Evolutionary conservation across 1,140 invertebrate species (phyloP).

Genomic region (Ceratosolen solmsi): DNA sequence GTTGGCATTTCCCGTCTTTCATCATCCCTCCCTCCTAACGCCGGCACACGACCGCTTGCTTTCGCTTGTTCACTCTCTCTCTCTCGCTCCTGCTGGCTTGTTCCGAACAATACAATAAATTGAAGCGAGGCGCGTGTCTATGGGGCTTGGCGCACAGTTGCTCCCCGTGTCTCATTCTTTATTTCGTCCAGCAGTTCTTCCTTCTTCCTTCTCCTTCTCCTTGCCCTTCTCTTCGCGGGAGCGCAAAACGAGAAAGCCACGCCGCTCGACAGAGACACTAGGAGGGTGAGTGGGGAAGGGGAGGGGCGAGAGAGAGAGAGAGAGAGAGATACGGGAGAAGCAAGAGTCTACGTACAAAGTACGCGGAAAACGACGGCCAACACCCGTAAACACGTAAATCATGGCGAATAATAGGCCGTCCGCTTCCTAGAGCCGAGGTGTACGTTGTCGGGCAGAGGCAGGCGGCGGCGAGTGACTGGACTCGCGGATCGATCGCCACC

Average conservation of each 20-base stretch:
- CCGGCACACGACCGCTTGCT: background rate
- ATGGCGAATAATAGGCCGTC: too few species aligned
- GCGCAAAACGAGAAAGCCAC: background rate
- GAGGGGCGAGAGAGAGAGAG: background rate
- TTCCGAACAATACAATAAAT: background rate
- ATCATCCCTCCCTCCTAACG: background rate
- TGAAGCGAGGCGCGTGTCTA: background rate
- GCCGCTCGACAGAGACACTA: background rate
- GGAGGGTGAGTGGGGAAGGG: background rate
- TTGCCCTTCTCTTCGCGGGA: background rate
- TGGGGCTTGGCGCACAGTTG: background rate
- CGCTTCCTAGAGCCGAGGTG: too few species aligned
- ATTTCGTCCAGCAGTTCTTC: background rate
- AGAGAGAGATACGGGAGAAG: too few species aligned
- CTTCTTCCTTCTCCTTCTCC: background rate
- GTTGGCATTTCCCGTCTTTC: background rate
- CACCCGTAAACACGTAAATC: conserved; percentile 13
- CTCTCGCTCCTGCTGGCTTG: background rate
- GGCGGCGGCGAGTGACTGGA: background rate
- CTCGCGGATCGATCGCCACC: conserved; percentile 19
- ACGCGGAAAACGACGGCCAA: conserved; percentile 21
- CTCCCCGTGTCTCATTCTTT: too few species aligned
- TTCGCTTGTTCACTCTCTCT: background rate
- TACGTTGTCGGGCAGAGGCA: background rate
- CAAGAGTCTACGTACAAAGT: background rate